Conservation (phyloP, 2,113 vertebrate genomes). For the Lamprologus lemairii region DNA sequence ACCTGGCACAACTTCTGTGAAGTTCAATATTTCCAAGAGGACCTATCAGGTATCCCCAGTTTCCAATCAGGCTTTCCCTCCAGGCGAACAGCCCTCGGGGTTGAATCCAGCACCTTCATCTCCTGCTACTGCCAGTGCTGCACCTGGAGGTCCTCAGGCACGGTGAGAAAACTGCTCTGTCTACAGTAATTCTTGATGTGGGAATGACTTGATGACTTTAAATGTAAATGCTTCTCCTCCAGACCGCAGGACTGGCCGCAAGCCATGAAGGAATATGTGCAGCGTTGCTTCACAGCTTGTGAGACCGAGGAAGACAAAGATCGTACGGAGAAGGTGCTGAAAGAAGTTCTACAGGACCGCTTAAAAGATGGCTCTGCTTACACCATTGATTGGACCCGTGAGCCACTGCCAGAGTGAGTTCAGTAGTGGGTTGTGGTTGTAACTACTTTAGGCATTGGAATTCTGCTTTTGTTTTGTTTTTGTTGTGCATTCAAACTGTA, state of each 20-base stretch:
- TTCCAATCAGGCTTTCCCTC: constrained; percentile 71
- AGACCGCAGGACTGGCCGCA: constrained; percentile 89
- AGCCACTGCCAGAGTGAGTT: constrained; percentile 81
- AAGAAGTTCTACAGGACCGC: constrained; percentile 85
- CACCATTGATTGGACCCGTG: constrained; percentile 86
- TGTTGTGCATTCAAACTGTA: not conserved
- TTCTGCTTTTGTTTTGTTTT: not conserved
- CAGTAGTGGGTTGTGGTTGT: not conserved
- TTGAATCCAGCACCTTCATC: constrained; percentile 40
- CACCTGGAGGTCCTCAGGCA: constrained; percentile 50
- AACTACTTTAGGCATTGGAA: not conserved
- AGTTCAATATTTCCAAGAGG: constrained; percentile 86
- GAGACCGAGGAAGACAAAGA: constrained; percentile 90
- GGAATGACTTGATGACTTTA: not conserved
- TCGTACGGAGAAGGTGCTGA: constrained; percentile 85
- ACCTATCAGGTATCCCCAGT: constrained; percentile 71
- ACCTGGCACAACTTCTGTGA: constrained; percentile 78
- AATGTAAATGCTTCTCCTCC: not conserved
- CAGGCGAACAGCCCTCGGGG: constrained; percentile 59
- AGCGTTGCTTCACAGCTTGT: constrained; percentile 88
- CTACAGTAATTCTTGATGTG: not conserved
- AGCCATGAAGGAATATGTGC: constrained; percentile 92
- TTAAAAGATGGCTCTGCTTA: constrained; percentile 89
- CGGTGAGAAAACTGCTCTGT: constrained; percentile 29
- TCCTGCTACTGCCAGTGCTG: constrained; percentile 13